A percentile compares a stretch with the other conserved stretches of the same genome.
phyloP scores from a whole-genome alignment of 2,113 vertebrate species.

The Sminthopsis crassicaudata region DNA sequence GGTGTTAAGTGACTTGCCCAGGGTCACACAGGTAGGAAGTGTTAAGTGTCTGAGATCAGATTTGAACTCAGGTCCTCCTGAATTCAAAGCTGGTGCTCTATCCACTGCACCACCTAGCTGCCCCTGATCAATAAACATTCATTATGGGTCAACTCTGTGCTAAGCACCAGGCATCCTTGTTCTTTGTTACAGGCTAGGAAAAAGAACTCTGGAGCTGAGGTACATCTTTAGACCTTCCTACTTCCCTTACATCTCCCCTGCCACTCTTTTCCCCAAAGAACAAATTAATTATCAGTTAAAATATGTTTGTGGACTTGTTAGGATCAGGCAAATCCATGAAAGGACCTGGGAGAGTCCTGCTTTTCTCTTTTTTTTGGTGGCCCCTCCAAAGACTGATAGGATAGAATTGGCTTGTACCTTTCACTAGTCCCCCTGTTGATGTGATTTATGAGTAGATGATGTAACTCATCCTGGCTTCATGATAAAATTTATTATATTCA shows the following conservation, averaged over 20 bases:
- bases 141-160: background rate
- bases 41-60: no score
- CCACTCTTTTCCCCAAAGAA: background rate
- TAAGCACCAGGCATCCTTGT: background rate
- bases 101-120: no score
- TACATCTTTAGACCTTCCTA: background rate
- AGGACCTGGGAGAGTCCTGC: background rate
- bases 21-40: no score
- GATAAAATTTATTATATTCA: constrained; percentile 13
- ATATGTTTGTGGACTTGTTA: background rate
- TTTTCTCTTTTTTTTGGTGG: constrained; percentile 21
- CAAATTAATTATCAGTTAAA: constrained; percentile 24
- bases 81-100: no score
- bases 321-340: background rate
- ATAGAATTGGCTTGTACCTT: background rate
- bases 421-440: background rate
- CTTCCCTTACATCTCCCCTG: background rate
- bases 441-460: constrained; percentile 1
- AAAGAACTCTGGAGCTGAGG: background rate
- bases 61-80: no score
- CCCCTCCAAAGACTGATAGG: background rate
- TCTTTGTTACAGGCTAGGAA: background rate
- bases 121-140: background rate
- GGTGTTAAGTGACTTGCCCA: no score
- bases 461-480: background rate